phyloP scores from a whole-genome alignment of 2,888 invertebrate species.

The Sympetrum striolatum region DNA sequence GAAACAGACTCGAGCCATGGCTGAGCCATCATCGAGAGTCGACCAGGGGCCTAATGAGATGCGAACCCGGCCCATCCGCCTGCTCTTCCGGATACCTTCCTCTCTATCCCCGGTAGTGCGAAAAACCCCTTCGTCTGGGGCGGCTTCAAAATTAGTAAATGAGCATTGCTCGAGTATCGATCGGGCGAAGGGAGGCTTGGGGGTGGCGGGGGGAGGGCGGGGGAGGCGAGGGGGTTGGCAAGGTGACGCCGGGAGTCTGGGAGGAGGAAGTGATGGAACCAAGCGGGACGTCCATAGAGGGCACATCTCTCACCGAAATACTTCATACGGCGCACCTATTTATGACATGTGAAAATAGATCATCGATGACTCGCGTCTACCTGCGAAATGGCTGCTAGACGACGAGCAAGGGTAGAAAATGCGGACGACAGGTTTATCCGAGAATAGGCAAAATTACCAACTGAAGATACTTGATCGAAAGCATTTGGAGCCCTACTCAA shows the following conservation, averaged over 20 bases:
- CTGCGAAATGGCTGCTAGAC: too few species aligned
- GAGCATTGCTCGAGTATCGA: slow-evolving; percentile 45
- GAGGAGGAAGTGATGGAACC: background rate
- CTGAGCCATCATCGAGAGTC: background rate
- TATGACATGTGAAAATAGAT: too few species aligned
- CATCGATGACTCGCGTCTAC: too few species aligned
- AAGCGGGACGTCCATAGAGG: background rate
- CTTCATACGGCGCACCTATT: too few species aligned
- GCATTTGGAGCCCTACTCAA: too few species aligned
- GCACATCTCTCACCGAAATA: background rate
- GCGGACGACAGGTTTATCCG: too few species aligned
- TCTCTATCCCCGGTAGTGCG: background rate
- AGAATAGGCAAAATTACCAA: too few species aligned
- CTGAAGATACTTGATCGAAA: too few species aligned
- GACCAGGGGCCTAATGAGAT: background rate
- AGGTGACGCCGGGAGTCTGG: background rate
- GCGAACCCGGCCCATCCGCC: background rate
- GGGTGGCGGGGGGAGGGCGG: background rate
- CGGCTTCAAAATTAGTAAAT: slow-evolving; percentile 45
- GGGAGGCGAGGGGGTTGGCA: background rate
- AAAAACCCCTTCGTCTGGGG: slow-evolving; percentile 1
- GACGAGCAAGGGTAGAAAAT: too few species aligned
- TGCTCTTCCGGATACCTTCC: background rate
- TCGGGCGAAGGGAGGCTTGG: background rate
- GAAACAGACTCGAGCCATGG: too few species aligned